These are phyloP conservation scores for Galeruca laticollis DNA, from an alignment of 2,888 invertebrate genomes.

Conservation along the genomic window DNA sequence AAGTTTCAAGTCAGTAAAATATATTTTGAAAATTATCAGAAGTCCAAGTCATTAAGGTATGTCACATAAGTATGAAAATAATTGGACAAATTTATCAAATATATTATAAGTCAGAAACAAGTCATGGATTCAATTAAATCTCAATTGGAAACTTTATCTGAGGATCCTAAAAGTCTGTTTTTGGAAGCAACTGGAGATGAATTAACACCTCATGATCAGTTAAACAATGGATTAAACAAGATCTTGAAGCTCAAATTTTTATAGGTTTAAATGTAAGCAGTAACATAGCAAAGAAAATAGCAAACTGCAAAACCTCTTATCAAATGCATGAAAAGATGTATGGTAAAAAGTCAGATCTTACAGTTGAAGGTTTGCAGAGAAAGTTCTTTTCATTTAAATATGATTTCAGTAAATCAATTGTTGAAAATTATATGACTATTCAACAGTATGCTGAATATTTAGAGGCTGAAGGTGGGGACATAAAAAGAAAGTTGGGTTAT, in stretches of 20 bases:
- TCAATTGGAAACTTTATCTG: background rate
- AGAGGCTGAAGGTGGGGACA: slow-evolving; percentile 22
- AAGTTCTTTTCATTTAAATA: slow-evolving; percentile 23
- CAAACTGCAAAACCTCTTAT: too few relatives aligned
- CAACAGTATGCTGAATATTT: slow-evolving; percentile 20
- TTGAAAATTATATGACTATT: slow-evolving; percentile 30
- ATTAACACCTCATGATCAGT: background rate
- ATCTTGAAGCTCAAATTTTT: background rate
- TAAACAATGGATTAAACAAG: background rate
- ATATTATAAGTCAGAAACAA: too few relatives aligned
- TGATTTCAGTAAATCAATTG: slow-evolving; percentile 29
- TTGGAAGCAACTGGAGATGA: background rate
- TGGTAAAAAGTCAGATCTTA: slow-evolving; percentile 37
- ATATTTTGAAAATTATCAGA: too few relatives aligned
- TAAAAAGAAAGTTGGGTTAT: slow-evolving; percentile 16
- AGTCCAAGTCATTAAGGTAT: too few relatives aligned
- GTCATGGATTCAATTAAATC: background rate
- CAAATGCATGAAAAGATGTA: slow-evolving; percentile 32
- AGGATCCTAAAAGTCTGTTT: too few relatives aligned
- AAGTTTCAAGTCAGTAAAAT: too few relatives aligned
- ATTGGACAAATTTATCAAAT: too few relatives aligned
- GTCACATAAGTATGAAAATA: too few relatives aligned
- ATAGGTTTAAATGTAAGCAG: slow-evolving; percentile 24
- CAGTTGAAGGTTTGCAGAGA: slow-evolving; percentile 35
- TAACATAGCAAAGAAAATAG: slow-evolving; percentile 22